These are phyloP conservation scores for Dasypogon diadema DNA, from an alignment of 2,888 invertebrate species.

Conservation along the genomic window DNA sequence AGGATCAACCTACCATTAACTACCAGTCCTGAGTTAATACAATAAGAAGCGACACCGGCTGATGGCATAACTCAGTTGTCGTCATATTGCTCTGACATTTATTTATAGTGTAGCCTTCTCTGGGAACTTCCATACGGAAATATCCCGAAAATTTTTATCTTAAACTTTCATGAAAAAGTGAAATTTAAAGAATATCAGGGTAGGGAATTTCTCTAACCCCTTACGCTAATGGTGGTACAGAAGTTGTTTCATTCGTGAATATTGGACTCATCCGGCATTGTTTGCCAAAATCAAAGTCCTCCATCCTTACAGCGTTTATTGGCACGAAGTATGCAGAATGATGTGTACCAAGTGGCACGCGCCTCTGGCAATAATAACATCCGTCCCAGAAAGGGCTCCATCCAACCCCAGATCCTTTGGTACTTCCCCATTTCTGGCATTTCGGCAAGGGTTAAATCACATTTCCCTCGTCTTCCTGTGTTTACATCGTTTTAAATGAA, in stretches of 20 bases:
- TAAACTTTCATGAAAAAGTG: background rate
- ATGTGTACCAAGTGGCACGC: slow-evolving; percentile 52
- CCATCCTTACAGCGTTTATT: background rate
- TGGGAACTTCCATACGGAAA: slow-evolving; percentile 24
- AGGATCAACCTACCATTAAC: slow-evolving; percentile 26
- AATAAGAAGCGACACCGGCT: slow-evolving; percentile 17
- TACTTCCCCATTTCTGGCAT: background rate
- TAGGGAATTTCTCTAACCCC: background rate
- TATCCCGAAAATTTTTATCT: slow-evolving; percentile 11
- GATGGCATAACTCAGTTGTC: slow-evolving; percentile 44
- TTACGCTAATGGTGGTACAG: background rate
- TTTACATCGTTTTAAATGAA: slow-evolving; percentile 52
- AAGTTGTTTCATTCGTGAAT: slow-evolving; percentile 31
- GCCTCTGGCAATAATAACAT: slow-evolving; percentile 55
- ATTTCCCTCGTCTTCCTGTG: slow-evolving; percentile 38
- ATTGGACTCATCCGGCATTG: slow-evolving; percentile 36
- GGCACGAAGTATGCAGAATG: slow-evolving; percentile 1
- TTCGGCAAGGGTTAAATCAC: slow-evolving; percentile 24
- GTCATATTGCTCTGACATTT: slow-evolving; percentile 51
- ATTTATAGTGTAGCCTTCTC: slow-evolving; percentile 30
- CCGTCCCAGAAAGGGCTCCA: slow-evolving; percentile 20
- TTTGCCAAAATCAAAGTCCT: slow-evolving; percentile 9
- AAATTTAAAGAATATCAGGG: background rate
- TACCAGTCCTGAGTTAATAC: slow-evolving; percentile 45
- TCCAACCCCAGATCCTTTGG: background rate